Conservation (phyloP, 2,888 invertebrate species). For the Acanthococcus lagerstroemiae region DNA sequence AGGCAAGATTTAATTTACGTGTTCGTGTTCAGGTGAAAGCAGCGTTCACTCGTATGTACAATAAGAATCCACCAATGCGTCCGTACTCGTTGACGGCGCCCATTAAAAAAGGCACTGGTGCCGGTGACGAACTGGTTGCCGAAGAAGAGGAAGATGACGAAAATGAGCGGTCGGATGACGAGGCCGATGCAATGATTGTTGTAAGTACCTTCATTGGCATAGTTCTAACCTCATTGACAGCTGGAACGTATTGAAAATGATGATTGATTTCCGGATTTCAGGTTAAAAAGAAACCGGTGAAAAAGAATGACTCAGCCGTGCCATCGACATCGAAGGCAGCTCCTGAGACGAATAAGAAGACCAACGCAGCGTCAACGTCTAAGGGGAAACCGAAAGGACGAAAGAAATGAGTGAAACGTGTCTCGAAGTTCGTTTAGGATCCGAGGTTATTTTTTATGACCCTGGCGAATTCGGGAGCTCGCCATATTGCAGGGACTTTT, state of each 20-base stretch:
- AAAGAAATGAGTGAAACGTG: not conserved
- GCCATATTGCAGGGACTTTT: no score
- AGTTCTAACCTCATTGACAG: not conserved
- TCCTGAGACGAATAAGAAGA: no score
- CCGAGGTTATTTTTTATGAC: no score
- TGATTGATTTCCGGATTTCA: not conserved
- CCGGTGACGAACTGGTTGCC: conserved; percentile 39
- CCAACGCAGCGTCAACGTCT: conserved; percentile 5
- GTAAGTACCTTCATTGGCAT: conserved; percentile 41
- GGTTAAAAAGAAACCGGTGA: conserved; percentile 11
- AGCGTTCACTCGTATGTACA: conserved; percentile 84
- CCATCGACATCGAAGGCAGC: not conserved
- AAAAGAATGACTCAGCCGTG: not conserved
- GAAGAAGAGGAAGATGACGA: conserved; percentile 41
- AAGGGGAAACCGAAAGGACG: conserved; percentile 2
- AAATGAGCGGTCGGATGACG: conserved; percentile 43
- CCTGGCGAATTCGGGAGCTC: no score
- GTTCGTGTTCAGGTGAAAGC: conserved; percentile 62
- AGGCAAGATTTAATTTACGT: not conserved
- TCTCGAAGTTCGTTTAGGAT: no score
- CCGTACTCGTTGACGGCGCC: conserved; percentile 62
- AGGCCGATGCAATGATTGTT: conserved; percentile 62
- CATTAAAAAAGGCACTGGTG: conserved; percentile 52
- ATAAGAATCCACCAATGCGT: conserved; percentile 65
- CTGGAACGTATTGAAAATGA: not conserved